Base-by-base conservation (phyloP, 1,140 invertebrate species). In the Orchestia grillus region DNA sequence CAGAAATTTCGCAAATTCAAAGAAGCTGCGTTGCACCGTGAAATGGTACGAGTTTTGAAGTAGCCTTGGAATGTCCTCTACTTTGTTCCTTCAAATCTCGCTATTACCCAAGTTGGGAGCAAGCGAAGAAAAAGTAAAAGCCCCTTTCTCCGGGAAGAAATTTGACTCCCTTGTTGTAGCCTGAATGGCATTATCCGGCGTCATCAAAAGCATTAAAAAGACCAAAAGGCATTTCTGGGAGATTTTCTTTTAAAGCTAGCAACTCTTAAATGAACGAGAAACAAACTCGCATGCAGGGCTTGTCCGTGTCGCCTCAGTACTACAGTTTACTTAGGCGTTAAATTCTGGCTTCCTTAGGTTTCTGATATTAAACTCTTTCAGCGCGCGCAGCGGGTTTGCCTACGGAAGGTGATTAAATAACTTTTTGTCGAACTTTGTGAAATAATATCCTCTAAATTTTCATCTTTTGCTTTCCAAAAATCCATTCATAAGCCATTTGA, bases 41-140 rank as follows among this genome's bases (percentile, higher is more conserved):
- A 77, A 77, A 77, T 77, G 62, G 62, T 77, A 77, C 62, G 62
- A 77, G 62, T 77, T 77, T 77, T 77, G 62, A 77, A 77, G 62
- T 77, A 77, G 62, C 62, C 62, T 77, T 36, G 62, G 62, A 77
- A 77, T 77, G 62, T 77, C 62, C 62, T 77, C 62, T 77, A 77
- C 62, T 77, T 77, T 77, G 62, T 77, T 77, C 36, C 62, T 77
- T 77, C 62, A 77, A 77, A 77, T 77, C 62, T 77, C 62, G 62
- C 62, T 28, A 77, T 77, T 77, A 77, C 62, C 62, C 62, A 77
- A 77, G 62, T 77, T 77, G 62, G 28, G 62, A 36, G 62, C 62
- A 77, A 77, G 62, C 11, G 62, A 77, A 77, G 62, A 15, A 28
- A 77, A 77, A 77, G 11, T 19, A 77, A 77, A 77, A 28, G 11